phyloP scores from a whole-genome alignment of 1,140 invertebrate species.

The Dreissena polymorpha region DNA sequence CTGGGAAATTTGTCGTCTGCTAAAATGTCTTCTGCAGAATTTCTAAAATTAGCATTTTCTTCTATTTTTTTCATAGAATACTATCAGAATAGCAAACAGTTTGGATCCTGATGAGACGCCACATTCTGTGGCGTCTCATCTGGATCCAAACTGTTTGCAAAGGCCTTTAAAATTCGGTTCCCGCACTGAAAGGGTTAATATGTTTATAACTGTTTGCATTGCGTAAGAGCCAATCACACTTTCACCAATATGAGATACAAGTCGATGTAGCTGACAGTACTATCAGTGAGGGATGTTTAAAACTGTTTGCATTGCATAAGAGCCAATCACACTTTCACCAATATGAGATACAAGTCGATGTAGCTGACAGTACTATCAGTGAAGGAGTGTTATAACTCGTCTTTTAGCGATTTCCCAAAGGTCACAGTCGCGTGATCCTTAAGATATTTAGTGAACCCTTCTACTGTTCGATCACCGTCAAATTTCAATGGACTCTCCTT shows the following conservation, averaged over 20 bases:
- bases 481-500: conserved; percentile 93
- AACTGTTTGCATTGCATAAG: not conserved
- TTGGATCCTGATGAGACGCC: too few relatives aligned
- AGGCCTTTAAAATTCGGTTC: too few relatives aligned
- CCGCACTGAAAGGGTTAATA: too few relatives aligned
- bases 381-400: conserved; percentile 75
- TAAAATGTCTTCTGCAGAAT: too few relatives aligned
- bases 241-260: not conserved
- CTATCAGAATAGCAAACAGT: too few relatives aligned
- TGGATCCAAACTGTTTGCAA: too few relatives aligned
- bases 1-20: too few relatives aligned
- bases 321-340: not conserved
- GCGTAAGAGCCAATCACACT: not conserved
- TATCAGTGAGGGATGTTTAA: not conserved
- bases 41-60: too few relatives aligned
- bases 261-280: not conserved
- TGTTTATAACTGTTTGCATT: not conserved
- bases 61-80: too few relatives aligned
- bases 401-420: conserved; percentile 71
- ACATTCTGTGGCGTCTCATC: too few relatives aligned
- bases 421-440: conserved; percentile 92
- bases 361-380: too few relatives aligned
- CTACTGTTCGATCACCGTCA: conserved; percentile 92
- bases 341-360: not conserved
- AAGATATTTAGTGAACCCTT: conserved; percentile 98